A percentile compares a stretch with the other conserved stretches of the same genome.
Conservation (phyloP, 2,888 invertebrate species). For the Nomada hirtipes region DNA sequence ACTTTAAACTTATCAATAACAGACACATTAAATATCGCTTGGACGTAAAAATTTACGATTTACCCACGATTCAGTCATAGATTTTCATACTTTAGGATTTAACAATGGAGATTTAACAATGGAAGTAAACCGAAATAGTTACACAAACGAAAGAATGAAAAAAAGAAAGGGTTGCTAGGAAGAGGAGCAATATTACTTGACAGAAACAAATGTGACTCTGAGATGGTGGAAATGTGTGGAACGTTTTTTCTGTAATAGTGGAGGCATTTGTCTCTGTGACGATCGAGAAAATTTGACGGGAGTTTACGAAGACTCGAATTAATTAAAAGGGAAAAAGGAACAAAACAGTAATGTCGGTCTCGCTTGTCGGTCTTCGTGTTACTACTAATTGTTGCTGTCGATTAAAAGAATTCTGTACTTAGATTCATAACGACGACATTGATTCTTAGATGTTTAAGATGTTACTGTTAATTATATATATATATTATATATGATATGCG, state of each 20-base stretch:
- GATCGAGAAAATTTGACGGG: conserved; percentile 17
- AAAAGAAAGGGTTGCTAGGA: background rate
- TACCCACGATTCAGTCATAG: background rate
- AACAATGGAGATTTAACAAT: conserved; percentile 39
- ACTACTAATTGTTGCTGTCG: conserved; percentile 36
- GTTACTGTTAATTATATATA: conserved; percentile 22
- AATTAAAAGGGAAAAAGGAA: conserved; percentile 1
- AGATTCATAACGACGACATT: conserved; percentile 26
- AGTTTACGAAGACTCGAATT: conserved; percentile 29
- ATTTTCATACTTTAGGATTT: conserved; percentile 16
- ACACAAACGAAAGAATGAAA: background rate
- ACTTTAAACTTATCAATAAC: background rate
- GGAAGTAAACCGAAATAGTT: background rate
- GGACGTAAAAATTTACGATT: background rate
- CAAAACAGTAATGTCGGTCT: background rate
- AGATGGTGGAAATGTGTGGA: conserved; percentile 1
- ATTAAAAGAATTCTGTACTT: conserved; percentile 39
- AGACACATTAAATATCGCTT: background rate
- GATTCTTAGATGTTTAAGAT: conserved; percentile 39
- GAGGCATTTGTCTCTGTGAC: background rate
- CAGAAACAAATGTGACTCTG: background rate
- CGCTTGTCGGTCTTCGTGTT: conserved; percentile 35
- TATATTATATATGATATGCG: conserved; percentile 10
- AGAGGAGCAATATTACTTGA: background rate
- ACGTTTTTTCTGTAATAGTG: background rate